Conservation (phyloP, 1,140 invertebrate species). For the Drosophila pallidifrons region DNA sequence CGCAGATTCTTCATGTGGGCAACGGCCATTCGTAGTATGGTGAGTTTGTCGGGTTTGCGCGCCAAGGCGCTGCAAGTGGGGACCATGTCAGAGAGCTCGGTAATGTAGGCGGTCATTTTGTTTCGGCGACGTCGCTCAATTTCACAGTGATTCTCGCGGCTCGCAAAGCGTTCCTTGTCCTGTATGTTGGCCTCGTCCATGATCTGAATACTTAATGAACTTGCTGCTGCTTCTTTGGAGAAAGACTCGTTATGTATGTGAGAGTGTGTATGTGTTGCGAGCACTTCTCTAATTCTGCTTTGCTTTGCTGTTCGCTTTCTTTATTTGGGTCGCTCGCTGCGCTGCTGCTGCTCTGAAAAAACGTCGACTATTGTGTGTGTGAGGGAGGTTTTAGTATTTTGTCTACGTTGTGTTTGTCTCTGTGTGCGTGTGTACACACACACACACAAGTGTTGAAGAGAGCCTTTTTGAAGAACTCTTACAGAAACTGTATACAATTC, state of each 20-base stretch:
- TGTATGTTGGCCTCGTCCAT: slow-evolving; percentile 97
- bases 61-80: slow-evolving; percentile 98
- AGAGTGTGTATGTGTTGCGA: slow-evolving; percentile 26
- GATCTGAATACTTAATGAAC: slow-evolving; percentile 77
- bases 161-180: slow-evolving; percentile 97
- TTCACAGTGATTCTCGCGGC: slow-evolving; percentile 99
- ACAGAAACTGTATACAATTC: slow-evolving; percentile 17
- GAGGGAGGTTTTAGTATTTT: slow-evolving; percentile 70
- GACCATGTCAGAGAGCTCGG: slow-evolving; percentile 99
- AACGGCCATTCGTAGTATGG: slow-evolving; percentile 99
- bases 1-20: slow-evolving; percentile 98
- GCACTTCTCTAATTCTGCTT: slow-evolving; percentile 48
- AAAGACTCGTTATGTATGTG: slow-evolving; percentile 15
- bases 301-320: slow-evolving; percentile 48
- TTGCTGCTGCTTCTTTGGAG: slow-evolving; percentile 31
- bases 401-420: slow-evolving; percentile 66
- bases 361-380: slow-evolving; percentile 36
- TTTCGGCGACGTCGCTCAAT: slow-evolving; percentile 98
- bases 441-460: slow-evolving; percentile 23
- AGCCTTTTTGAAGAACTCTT: neutral
- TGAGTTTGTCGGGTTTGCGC: slow-evolving; percentile 99
- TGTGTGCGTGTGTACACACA: slow-evolving; percentile 27
- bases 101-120: slow-evolving; percentile 99
- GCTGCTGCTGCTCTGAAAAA: slow-evolving; percentile 59
- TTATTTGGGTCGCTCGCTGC: slow-evolving; percentile 74